phyloP scores from a whole-genome alignment of 1,140 invertebrate species.

The Macrosteles quadrilineatus region DNA sequence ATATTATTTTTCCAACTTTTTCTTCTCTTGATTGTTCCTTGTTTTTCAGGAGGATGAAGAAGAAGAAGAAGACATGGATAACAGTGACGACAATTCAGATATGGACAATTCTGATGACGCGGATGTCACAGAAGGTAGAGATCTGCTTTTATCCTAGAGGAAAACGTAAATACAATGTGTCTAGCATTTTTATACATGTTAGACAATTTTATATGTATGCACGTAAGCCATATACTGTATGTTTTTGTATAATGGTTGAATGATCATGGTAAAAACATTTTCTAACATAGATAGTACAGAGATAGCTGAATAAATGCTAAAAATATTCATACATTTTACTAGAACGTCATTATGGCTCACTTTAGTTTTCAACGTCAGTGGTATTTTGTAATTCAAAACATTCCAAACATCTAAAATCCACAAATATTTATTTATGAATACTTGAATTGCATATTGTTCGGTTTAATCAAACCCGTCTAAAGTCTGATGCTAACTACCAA shows the following conservation, averaged over 20 bases:
- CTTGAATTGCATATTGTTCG: too few species aligned
- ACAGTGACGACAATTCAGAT: constrained; percentile 38
- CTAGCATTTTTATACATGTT: not conserved
- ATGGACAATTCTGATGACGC: constrained; percentile 25
- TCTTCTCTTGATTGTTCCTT: constrained; percentile 10
- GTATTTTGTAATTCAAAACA: too few species aligned
- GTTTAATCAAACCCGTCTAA: too few species aligned
- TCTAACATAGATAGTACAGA: not conserved
- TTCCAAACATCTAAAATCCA: too few species aligned
- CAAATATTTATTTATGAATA: too few species aligned
- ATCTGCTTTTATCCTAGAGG: constrained; percentile 20
- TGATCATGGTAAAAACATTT: not conserved
- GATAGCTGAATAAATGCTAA: not conserved
- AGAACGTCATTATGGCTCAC: too few species aligned
- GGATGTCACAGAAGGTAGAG: constrained; percentile 30
- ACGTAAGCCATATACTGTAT: not conserved
- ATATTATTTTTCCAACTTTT: not conserved
- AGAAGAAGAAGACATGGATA: constrained; percentile 47
- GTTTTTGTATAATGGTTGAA: not conserved
- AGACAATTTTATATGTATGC: not conserved
- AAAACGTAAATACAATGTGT: not conserved
- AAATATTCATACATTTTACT: too few species aligned
- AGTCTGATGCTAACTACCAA: too few species aligned
- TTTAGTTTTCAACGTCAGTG: too few species aligned
- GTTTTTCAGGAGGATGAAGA: constrained; percentile 37